A percentile compares a stretch with the other conserved stretches of the same genome.
Conservation (phyloP, 2,888 invertebrate genomes). For the Lasiommata megera region DNA sequence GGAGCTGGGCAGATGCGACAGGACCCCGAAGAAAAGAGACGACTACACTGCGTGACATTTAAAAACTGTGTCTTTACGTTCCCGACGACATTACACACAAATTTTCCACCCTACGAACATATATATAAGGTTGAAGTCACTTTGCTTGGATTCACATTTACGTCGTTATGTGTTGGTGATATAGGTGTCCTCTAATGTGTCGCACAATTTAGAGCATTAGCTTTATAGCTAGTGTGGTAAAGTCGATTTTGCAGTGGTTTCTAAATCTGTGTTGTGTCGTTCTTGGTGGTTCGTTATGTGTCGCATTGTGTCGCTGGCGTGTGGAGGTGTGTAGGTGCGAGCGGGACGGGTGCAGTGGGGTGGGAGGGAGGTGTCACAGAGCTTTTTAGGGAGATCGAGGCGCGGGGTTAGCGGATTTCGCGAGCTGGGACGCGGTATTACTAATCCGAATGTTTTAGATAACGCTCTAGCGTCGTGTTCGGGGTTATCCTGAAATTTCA, state of each 20-base stretch:
- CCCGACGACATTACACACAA: constrained; percentile 44
- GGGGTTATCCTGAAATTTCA: constrained; percentile 11
- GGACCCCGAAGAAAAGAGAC: constrained; percentile 80
- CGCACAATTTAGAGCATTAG: constrained; percentile 68
- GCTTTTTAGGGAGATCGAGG: constrained; percentile 74
- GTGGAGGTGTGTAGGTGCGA: constrained; percentile 61
- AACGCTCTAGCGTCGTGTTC: constrained; percentile 15
- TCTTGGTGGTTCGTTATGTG: constrained; percentile 48
- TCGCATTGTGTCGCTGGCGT: constrained; percentile 72
- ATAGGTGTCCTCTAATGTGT: constrained; percentile 78
- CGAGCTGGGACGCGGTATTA: constrained; percentile 45
- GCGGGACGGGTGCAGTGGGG: constrained; percentile 50
- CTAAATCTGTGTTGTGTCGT: constrained; percentile 57
- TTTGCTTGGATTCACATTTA: constrained; percentile 35
- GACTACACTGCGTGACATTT: constrained; percentile 79
- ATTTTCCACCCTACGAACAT: constrained; percentile 30
- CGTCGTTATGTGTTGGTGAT: constrained; percentile 41
- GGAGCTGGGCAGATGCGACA: constrained; percentile 78
- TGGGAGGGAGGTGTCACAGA: constrained; percentile 76
- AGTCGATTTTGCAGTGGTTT: constrained; percentile 52
- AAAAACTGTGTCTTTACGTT: constrained; percentile 79
- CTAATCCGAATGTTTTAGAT: constrained; percentile 58
- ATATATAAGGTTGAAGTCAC: constrained; percentile 41
- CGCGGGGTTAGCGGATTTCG: constrained; percentile 55
- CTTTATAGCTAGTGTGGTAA: constrained; percentile 58